A percentile compares a stretch with the other conserved stretches of the same genome.
Conservation (phyloP, 2,888 invertebrate species). For the Adineta ricciae region DNA sequence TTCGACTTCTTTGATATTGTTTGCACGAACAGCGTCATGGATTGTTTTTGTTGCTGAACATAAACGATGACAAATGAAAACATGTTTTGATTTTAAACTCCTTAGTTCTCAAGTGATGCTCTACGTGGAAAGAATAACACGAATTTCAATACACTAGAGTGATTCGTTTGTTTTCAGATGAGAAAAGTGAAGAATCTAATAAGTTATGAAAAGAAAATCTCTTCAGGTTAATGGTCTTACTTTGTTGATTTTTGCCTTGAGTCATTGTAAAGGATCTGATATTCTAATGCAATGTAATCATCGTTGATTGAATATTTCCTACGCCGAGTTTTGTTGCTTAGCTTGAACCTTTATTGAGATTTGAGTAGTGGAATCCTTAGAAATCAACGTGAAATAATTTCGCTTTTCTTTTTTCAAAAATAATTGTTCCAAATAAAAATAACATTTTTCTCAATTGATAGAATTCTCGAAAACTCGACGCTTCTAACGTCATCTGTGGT, state of each 20-base stretch:
- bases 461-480: no score
- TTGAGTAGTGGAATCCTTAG: not conserved
- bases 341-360: not conserved
- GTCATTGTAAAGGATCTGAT: not conserved
- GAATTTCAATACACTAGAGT: no score
- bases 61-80: not conserved
- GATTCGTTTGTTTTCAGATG: no score
- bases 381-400: not conserved
- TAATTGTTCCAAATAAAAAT: no score
- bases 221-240: not conserved
- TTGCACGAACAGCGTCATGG: slow-evolving; percentile 39
- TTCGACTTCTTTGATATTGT: slow-evolving; percentile 45
- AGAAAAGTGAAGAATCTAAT: no score
- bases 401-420: no score
- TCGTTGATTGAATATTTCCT: not conserved
- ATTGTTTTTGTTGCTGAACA: slow-evolving; percentile 35
- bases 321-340: not conserved
- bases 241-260: slow-evolving; percentile 10
- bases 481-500: not conserved
- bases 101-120: no score
- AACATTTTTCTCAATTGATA: no score
- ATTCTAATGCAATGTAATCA: not conserved
- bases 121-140: no score
- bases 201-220: not conserved
- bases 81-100: no score